phyloP scores from a whole-genome alignment of 2,888 invertebrate genomes.

The Drosophila eohydei region DNA sequence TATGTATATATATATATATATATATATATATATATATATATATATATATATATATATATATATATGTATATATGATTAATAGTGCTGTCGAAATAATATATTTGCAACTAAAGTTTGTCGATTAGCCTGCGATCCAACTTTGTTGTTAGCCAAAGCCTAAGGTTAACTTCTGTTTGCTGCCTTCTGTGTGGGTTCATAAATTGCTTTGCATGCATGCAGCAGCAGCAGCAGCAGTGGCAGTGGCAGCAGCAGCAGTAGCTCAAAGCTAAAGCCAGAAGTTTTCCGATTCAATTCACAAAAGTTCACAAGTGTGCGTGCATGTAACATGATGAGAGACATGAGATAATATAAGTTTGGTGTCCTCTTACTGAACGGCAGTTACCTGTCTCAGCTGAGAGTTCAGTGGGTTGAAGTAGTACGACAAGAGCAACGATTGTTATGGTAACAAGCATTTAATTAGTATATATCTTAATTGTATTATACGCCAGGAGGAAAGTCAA shows the following conservation, averaged over 20 bases:
- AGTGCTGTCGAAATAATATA: slow-evolving; percentile 63
- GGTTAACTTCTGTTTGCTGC: slow-evolving; percentile 33
- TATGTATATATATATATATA: slow-evolving; percentile 12
- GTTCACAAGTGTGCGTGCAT: slow-evolving; percentile 37
- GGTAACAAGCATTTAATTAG: slow-evolving; percentile 7
- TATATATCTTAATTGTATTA: neutral
- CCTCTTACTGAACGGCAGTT: slow-evolving; percentile 36
- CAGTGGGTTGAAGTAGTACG: slow-evolving; percentile 5
- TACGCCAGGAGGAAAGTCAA: neutral
- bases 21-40: slow-evolving; percentile 27
- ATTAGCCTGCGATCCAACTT: slow-evolving; percentile 56
- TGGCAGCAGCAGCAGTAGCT: slow-evolving; percentile 8
- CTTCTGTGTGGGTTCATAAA: slow-evolving; percentile 55
- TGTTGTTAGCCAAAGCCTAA: slow-evolving; percentile 31
- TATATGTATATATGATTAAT: slow-evolving; percentile 59
- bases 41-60: slow-evolving; percentile 3
- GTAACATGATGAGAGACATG: slow-evolving; percentile 41
- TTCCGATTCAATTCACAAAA: slow-evolving; percentile 40
- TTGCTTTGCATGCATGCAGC: slow-evolving; percentile 46
- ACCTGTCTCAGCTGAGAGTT: slow-evolving; percentile 24
- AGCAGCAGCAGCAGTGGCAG: neutral
- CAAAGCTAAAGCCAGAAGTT: slow-evolving; percentile 42
- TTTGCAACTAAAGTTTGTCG: slow-evolving; percentile 72
- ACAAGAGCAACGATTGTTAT: slow-evolving; percentile 3
- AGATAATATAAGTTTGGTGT: slow-evolving; percentile 46